Conservation (phyloP, 2,113 vertebrate genomes). For the Tachuris rubrigastra region DNA sequence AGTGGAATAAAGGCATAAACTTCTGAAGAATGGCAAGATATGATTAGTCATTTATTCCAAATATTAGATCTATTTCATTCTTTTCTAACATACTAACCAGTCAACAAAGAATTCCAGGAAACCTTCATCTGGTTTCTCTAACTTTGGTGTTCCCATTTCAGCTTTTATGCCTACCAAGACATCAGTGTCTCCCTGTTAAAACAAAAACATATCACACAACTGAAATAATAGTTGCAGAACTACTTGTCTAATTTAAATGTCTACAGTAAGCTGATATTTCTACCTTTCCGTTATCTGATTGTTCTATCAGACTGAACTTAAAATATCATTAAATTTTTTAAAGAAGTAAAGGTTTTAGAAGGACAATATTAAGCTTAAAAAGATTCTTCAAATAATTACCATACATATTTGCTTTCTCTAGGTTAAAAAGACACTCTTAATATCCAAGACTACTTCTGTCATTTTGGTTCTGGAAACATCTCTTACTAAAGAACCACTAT, state of each 20-base stretch:
- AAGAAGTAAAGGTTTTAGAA: background rate
- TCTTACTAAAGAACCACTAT: background rate
- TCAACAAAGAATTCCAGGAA: slow-evolving; percentile 97
- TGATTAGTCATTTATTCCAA: background rate
- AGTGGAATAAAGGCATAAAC: background rate
- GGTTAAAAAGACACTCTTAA: background rate
- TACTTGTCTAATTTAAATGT: background rate
- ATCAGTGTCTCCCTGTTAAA: slow-evolving; percentile 89
- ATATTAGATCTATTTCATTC: background rate
- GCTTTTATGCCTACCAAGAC: slow-evolving; percentile 94
- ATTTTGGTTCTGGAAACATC: background rate
- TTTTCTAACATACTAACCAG: slow-evolving; percentile 80
- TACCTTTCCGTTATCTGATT: background rate
- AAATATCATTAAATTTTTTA: background rate
- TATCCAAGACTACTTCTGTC: background rate
- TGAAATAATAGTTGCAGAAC: background rate
- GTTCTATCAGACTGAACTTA: background rate
- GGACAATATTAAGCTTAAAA: background rate
- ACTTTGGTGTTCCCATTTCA: slow-evolving; percentile 90
- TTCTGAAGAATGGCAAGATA: background rate
- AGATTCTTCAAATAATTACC: background rate
- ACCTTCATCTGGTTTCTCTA: slow-evolving; percentile 86
- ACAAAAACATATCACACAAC: background rate
- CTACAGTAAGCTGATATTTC: background rate
- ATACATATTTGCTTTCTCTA: background rate